These are phyloP conservation scores for Oedothorax gibbosus DNA, from an alignment of 1,140 invertebrate genomes.

Conservation along the genomic window DNA sequence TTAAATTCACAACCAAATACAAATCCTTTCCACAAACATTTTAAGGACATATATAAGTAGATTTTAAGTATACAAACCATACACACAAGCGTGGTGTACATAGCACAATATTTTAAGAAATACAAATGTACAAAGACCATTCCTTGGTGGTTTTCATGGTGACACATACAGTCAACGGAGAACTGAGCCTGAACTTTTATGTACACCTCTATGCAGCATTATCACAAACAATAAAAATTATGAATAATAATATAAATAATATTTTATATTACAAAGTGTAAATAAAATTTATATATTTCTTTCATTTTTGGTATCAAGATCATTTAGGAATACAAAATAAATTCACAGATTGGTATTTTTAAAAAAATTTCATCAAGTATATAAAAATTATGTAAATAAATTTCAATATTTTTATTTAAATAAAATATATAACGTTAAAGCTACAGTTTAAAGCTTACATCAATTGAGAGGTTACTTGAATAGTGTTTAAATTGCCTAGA, in stretches of 20 bases:
- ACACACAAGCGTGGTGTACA: neutral
- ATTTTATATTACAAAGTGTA: neutral
- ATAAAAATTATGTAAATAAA: neutral
- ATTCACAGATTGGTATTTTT: neutral
- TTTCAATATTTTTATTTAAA: neutral
- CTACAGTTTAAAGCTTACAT: too few relatives aligned
- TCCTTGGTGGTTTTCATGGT: slow-evolving; percentile 46
- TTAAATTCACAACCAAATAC: neutral
- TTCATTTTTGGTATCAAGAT: neutral
- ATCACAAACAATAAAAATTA: neutral
- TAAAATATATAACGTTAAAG: too few relatives aligned
- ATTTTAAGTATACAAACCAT: neutral
- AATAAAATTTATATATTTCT: neutral
- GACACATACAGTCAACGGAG: slow-evolving; percentile 48
- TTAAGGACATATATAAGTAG: neutral
- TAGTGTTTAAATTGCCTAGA: too few relatives aligned
- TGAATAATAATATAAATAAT: neutral
- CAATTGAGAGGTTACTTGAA: too few relatives aligned
- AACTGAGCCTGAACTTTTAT: slow-evolving; percentile 29
- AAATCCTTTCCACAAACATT: neutral
- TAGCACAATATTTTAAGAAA: slow-evolving; percentile 12
- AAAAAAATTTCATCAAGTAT: neutral
- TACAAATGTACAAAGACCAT: slow-evolving; percentile 37
- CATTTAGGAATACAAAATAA: neutral
- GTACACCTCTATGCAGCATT: neutral